phyloP scores from a whole-genome alignment of 2,797 vertebrate species.

The Fistularia commersonii region DNA sequence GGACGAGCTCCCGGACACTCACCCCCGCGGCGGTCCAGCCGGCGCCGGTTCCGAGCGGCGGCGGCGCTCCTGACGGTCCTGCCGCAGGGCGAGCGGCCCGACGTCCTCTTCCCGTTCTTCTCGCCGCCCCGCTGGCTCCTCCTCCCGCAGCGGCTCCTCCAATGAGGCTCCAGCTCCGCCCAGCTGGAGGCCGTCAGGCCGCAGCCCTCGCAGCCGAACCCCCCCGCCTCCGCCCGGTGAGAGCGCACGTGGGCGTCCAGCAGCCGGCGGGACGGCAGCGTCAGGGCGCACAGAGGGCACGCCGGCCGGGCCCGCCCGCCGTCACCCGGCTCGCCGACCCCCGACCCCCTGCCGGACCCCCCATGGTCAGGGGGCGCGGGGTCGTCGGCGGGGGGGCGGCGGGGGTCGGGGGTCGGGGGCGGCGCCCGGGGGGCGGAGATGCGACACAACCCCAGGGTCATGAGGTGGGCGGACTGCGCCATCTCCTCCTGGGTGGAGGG shows the following conservation, averaged over 20 bases:
- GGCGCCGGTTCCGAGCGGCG: neutral
- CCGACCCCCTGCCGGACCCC: too few species aligned
- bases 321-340: neutral
- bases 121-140: constrained; percentile 4
- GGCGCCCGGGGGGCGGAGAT: constrained; percentile 54
- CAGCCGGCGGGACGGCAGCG: constrained; percentile 28
- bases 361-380: neutral
- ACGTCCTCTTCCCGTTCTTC: neutral
- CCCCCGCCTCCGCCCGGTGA: constrained; percentile 42
- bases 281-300: constrained; percentile 38
- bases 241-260: constrained; percentile 40
- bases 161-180: constrained; percentile 62
- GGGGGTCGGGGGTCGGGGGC: constrained; percentile 7
- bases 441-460: constrained; percentile 63
- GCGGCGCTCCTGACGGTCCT: neutral
- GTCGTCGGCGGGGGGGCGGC: neutral
- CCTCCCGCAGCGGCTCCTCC: constrained; percentile 34
- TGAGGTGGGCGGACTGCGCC: constrained; percentile 72
- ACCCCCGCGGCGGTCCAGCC: constrained; percentile 2
- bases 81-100: neutral
- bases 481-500: constrained; percentile 60
- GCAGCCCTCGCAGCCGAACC: constrained; percentile 59
- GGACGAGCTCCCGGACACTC: neutral
- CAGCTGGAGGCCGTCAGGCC: constrained; percentile 39
- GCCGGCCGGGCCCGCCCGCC: constrained; percentile 1